These are phyloP conservation scores for Eumeta japonica DNA, from an alignment of 1,140 invertebrate species.

Conservation along the genomic window DNA sequence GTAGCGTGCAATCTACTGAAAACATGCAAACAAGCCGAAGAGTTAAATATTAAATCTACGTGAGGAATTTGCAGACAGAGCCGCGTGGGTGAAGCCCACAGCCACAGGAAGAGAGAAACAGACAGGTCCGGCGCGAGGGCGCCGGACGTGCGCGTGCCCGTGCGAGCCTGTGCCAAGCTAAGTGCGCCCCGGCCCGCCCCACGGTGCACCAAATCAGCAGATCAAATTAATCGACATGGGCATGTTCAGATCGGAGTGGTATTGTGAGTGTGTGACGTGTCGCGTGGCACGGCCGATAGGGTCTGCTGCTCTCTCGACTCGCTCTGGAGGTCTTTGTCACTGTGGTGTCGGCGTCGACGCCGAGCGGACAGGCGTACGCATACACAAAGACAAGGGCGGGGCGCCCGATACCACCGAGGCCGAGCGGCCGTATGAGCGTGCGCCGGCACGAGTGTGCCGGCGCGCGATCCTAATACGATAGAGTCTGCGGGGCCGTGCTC, in stretches of 20 bases:
- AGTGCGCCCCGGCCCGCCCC: neutral
- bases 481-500: conserved; percentile 44
- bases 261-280: conserved; percentile 43
- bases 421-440: conserved; percentile 23
- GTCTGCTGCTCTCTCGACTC: conserved; percentile 60
- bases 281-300: conserved; percentile 18
- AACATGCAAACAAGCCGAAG: too few relatives aligned
- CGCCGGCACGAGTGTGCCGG: conserved; percentile 40
- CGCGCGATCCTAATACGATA: conserved; percentile 43
- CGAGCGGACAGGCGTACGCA: conserved; percentile 24
- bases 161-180: conserved; percentile 30
- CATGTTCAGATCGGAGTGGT: too few relatives aligned
- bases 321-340: conserved; percentile 55
- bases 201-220: too few relatives aligned
- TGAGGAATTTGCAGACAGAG: conserved; percentile 30
- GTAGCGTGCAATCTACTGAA: too few relatives aligned
- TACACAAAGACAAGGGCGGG: conserved; percentile 43
- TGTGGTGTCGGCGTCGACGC: conserved; percentile 43
- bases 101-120: conserved; percentile 60
- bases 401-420: conserved; percentile 20
- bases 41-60: too few relatives aligned
- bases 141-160: conserved; percentile 43
- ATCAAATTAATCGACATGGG: too few relatives aligned
- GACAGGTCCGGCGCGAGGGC: conserved; percentile 54
- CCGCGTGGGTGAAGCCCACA: conserved; percentile 47